phyloP scores from a whole-genome alignment of 2,888 invertebrate genomes.

The Mycalesis mineus region DNA sequence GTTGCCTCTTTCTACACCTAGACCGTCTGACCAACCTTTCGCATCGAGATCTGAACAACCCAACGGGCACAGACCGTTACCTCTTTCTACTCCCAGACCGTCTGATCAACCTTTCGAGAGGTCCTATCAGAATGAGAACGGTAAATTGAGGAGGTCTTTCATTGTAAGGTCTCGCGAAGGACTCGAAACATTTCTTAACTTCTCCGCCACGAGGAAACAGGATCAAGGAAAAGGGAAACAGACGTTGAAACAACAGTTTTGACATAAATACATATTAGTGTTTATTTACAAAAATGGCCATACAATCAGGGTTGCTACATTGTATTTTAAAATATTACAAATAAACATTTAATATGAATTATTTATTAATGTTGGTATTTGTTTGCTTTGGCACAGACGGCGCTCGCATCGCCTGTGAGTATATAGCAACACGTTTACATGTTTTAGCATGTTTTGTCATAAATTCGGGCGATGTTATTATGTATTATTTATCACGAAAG shows the following conservation, averaged over 20 bases:
- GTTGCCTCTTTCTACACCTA: conserved; percentile 37
- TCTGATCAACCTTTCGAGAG: conserved; percentile 60
- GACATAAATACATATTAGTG: conserved; percentile 5
- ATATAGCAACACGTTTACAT: conserved; percentile 11
- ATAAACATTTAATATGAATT: neutral
- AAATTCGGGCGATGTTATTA: neutral
- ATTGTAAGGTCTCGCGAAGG: conserved; percentile 70
- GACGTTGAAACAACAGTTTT: conserved; percentile 39
- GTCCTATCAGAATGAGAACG: conserved; percentile 51
- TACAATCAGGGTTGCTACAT: conserved; percentile 25
- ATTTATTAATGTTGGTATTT: conserved; percentile 14
- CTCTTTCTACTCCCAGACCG: conserved; percentile 40
- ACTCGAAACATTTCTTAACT: conserved; percentile 63
- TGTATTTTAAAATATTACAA: conserved; percentile 3
- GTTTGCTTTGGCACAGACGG: conserved; percentile 23
- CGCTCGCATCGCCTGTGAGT: conserved; percentile 26
- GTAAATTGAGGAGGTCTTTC: conserved; percentile 65
- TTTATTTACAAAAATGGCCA: conserved; percentile 3
- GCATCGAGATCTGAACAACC: conserved; percentile 50
- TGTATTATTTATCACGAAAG: neutral
- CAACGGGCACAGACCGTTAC: conserved; percentile 35
- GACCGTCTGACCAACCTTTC: conserved; percentile 57
- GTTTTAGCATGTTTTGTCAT: conserved; percentile 18
- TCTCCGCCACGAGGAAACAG: conserved; percentile 53
- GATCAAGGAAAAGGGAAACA: conserved; percentile 54